A percentile compares a stretch with the other conserved stretches of the same genome.
Evolutionary conservation across 2,888 invertebrate genomes (phyloP).

Genomic region (Ophonus ardosiacus): DNA sequence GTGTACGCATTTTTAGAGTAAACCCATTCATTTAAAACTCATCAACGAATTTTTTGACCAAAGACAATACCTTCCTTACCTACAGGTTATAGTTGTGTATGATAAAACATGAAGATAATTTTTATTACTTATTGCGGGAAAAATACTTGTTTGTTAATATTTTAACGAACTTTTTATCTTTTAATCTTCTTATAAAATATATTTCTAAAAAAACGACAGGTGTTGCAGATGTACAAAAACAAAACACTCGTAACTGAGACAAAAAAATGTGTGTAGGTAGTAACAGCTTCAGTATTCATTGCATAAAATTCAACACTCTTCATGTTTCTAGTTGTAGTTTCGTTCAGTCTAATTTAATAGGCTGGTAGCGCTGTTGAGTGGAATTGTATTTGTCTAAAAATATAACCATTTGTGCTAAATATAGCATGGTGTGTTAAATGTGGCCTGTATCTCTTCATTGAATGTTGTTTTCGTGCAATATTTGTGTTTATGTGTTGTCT

Average conservation of each 20-base stretch:
- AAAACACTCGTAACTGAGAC: not conserved
- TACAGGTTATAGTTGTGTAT: not conserved
- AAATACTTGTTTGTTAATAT: not conserved
- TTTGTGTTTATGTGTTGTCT: not conserved
- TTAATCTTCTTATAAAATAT: not conserved
- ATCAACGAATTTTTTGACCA: too few relatives aligned
- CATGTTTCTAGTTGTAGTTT: slow-evolving; percentile 22
- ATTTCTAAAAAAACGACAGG: slow-evolving; percentile 11
- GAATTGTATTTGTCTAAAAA: slow-evolving; percentile 40
- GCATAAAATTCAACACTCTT: slow-evolving; percentile 8
- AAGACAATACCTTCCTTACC: too few relatives aligned
- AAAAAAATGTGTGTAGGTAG: not conserved
- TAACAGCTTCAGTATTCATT: not conserved
- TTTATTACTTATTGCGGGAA: not conserved
- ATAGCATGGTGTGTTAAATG: slow-evolving; percentile 27
- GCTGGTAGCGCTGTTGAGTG: not conserved
- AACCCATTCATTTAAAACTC: too few relatives aligned
- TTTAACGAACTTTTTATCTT: slow-evolving; percentile 15
- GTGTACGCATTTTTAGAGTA: too few relatives aligned
- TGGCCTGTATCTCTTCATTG: not conserved
- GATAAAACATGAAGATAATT: not conserved
- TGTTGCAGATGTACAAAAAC: slow-evolving; percentile 5
- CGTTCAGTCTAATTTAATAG: slow-evolving; percentile 22
- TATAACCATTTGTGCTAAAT: slow-evolving; percentile 24
- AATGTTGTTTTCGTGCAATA: slow-evolving; percentile 10